Base-by-base conservation (phyloP, 2,888 invertebrate species). In the Drosophila subquinaria region DNA sequence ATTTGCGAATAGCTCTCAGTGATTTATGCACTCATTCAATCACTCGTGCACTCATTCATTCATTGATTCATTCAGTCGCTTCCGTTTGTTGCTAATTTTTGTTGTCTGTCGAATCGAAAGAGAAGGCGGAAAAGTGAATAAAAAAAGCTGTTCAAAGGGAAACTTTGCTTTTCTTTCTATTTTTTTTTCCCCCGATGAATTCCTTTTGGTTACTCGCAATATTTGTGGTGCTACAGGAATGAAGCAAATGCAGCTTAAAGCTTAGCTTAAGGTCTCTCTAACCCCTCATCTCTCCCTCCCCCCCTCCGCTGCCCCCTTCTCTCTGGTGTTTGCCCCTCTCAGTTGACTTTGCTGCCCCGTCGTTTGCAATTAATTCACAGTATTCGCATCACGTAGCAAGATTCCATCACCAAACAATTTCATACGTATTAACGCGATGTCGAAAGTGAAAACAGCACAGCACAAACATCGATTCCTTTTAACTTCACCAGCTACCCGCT, bases 351-450 rank as follows among this genome's bases (percentile, higher is more conserved):
- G 60, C 43, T 51, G 27, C 48, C 50, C 38, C 51, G 62, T 67
- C 75, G 72, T 50, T 84, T 78, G 84, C 84, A 86, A 88, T 89
- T 88, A 88, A 88, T 86, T 86, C 82, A 69, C 61, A 68, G 78
- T 81, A 89, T 89, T 90, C 88, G 72, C 65, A 81, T 85, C 89
- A 90, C 86, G 89, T 89, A 63, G 59, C 79, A 59, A 70, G 78
- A 84, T 85, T 82, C 90, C 87, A 88, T 90, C 90, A 87, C 87
- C 86, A 86, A 90, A 89, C 90, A 88, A 90, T 89, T 90, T 90
- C 85, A 85, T 87, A 85, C 89, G 87, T 89, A 89, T 90, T 90
- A 90, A 85, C 76, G 86, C 88, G 76, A 81, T 85, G 88, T 83
- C 80, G 83, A 87, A 78, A 84, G 88, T 87, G 82, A 87, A 81